Evolutionary conservation across 2,888 invertebrate species (phyloP), one percentile per base, ranked within the genome.

Genomic region (Chaetogeoica ovagalla): DNA sequence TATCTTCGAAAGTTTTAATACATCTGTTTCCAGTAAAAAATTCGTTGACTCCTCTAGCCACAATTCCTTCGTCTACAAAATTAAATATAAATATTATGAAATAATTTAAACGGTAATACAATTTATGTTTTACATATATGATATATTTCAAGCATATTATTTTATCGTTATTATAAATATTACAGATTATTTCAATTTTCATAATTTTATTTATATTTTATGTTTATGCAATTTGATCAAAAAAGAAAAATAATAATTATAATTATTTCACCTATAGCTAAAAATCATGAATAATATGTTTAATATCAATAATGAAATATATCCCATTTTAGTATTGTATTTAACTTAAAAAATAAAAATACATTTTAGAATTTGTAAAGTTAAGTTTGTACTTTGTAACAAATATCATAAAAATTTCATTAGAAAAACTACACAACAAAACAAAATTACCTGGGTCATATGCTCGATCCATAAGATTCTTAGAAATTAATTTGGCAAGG

Each of bases 401-500:
- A 55, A 52, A 52, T 52, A 17, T 17, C 52, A 52, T 52, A 11
- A 52, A 55, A 19, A 17, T 55, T 17, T 81, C 19, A 23, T 75
- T 48, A 76, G 59, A 17, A 59, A 59, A 59, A 21, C n/a, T 21
- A 59, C 21, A n/a, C 21, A 59, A 59, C 59, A 60, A 79, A 82
- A 79, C 55, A 63, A 11, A 63, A 55, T 82, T 82, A 84, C 84
- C 84, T 82, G 84, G 83, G 30, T 82, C 83, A 68, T 82, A 81
- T 55, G 83, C 70, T 65, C 81, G 69, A 21, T 82, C 66, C 74
- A 84, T 82, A 21, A 84, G 77, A 19, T 82, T 82, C 43, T 83
- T 82, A 8, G 84, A 84, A 6, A 84, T 83, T 68, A 84, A 82
- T 82, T 83, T 84, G 23, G 84, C 84, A 37, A 84, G 81, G 63